Conservation (phyloP, 1,140 invertebrate genomes). For the Eriocheir sinensis region DNA sequence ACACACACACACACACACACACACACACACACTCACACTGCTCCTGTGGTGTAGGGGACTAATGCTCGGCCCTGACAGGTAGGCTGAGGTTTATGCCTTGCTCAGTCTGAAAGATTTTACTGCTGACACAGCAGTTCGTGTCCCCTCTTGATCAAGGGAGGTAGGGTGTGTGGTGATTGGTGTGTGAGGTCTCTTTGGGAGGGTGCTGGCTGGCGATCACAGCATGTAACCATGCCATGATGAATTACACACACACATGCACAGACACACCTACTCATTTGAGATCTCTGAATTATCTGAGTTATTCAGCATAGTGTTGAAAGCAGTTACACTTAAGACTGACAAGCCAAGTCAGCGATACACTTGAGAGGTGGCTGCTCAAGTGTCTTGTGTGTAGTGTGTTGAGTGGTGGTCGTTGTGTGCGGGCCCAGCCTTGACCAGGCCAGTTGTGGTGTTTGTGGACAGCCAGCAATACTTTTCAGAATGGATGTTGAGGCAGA, state of each 20-base stretch:
- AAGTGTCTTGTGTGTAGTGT: not conserved
- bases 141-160: too few species aligned
- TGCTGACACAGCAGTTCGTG: too few species aligned
- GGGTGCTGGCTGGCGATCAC: too few species aligned
- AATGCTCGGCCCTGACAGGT: too few species aligned
- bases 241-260: not conserved
- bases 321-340: constrained; percentile 10
- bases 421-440: too few species aligned
- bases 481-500: not conserved
- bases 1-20: constrained; percentile 30
- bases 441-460: not conserved
- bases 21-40: not conserved
- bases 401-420: not conserved
- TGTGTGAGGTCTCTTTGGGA: too few species aligned
- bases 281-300: not conserved
- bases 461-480: too few species aligned
- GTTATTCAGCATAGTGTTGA: not conserved
- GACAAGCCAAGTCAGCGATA: not conserved
- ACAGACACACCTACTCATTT: not conserved
- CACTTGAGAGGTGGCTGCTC: not conserved
- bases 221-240: too few species aligned
- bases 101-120: too few species aligned
- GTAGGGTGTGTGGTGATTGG: too few species aligned
- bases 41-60: too few species aligned
- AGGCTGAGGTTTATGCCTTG: too few species aligned